Percentiles rank a stretch among this genome's conserved stretches.
phyloP scores from a whole-genome alignment of 2,797 vertebrate species.

The Tarsius wallacei region DNA sequence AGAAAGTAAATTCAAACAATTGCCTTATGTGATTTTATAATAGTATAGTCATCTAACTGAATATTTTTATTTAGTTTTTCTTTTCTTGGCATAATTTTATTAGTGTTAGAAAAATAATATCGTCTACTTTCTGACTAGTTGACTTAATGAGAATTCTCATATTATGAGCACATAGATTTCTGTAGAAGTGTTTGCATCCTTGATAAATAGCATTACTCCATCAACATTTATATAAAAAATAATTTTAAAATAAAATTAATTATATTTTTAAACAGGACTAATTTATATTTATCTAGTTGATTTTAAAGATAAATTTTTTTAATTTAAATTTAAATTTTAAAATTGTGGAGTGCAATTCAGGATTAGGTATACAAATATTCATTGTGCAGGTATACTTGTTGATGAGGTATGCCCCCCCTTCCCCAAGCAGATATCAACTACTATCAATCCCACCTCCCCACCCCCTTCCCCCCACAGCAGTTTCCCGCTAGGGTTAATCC shows the following conservation, averaged over 20 bases:
- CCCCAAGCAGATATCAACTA: too few species aligned
- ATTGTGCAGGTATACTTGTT: too few species aligned
- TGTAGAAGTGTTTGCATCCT: background rate
- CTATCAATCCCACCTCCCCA: too few species aligned
- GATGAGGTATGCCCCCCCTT: too few species aligned
- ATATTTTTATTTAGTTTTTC: slow-evolving; percentile 6
- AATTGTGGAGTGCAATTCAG: too few species aligned
- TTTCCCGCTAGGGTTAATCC: too few species aligned
- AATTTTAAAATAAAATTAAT: slow-evolving; percentile 49
- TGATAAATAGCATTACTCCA: background rate
- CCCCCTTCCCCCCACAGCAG: too few species aligned
- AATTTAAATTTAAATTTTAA: too few species aligned
- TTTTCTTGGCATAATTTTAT: background rate
- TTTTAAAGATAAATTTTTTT: background rate
- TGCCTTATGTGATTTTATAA: background rate
- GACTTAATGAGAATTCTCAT: background rate
- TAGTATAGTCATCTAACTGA: background rate
- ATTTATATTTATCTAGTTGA: background rate
- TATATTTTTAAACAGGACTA: background rate
- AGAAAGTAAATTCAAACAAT: background rate
- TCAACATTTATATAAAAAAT: background rate
- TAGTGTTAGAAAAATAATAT: background rate
- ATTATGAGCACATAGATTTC: background rate
- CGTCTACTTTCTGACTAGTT: background rate
- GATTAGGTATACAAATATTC: too few species aligned